These are phyloP conservation scores for Gopherus flavomarginatus DNA, from an alignment of 2,113 vertebrate species.

Conservation along the genomic window DNA sequence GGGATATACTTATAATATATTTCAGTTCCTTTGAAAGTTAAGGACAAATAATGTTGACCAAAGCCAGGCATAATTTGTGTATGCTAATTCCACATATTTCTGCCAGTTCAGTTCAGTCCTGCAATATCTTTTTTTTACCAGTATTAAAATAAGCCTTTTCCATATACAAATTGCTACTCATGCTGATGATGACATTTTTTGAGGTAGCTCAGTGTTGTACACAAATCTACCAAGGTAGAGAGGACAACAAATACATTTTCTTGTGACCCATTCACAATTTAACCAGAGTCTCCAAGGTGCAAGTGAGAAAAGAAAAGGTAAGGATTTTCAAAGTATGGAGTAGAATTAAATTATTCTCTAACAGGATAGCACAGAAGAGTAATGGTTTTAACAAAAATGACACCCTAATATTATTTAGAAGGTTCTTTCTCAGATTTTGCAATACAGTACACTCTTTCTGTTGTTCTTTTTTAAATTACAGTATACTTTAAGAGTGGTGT, in stretches of 20 bases:
- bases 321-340: not conserved
- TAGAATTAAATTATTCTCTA: not conserved
- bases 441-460: not conserved
- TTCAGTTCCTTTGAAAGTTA: not conserved
- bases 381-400: not conserved
- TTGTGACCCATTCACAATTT: not conserved
- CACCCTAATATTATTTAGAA: not conserved
- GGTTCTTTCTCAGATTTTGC: not conserved
- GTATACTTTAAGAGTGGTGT: not conserved
- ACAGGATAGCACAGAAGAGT: not conserved
- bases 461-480: not conserved
- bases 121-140: not conserved
- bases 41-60: not conserved
- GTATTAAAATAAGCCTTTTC: constrained; percentile 19
- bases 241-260: not conserved
- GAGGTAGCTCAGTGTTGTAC: not conserved
- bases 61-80: not conserved
- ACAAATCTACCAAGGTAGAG: not conserved
- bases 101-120: not conserved
- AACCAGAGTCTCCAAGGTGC: not conserved
- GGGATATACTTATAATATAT: not conserved
- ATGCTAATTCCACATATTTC: not conserved
- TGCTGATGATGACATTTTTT: not conserved
- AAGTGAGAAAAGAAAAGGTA: not conserved
- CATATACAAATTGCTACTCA: constrained; percentile 9